These are phyloP conservation scores for Notoglanidium macrostoma DNA, from an alignment of 2,797 vertebrate species.

Conservation along the genomic window DNA sequence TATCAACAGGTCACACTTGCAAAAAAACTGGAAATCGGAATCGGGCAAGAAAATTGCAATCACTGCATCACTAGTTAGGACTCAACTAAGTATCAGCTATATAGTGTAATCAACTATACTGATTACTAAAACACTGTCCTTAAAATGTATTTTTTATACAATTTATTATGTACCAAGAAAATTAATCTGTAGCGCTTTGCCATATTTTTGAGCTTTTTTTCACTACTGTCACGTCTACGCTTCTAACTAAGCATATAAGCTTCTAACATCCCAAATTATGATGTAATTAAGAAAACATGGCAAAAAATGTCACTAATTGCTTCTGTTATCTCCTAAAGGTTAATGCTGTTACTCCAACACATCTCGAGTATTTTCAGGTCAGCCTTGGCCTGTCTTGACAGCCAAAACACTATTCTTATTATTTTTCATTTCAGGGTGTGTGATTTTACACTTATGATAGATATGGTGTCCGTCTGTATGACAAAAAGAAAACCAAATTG, in stretches of 20 bases:
- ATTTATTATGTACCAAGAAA: background rate
- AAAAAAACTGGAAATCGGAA: no score
- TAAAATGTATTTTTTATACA: background rate
- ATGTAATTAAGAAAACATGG: background rate
- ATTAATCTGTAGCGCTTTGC: background rate
- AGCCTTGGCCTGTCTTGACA: background rate
- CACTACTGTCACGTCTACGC: background rate
- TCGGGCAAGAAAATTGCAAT: no score
- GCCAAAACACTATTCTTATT: background rate
- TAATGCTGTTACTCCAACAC: background rate
- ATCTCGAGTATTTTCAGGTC: background rate
- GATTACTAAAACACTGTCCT: background rate
- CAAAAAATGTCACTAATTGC: background rate
- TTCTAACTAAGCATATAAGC: background rate
- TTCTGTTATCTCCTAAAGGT: background rate
- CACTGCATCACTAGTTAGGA: background rate
- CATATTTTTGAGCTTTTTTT: background rate
- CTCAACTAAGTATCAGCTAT: background rate
- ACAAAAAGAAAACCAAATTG: background rate
- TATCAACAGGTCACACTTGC: no score
- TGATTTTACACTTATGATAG: background rate
- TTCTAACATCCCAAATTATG: background rate
- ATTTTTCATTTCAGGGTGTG: background rate
- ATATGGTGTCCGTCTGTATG: background rate
- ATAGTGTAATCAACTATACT: background rate